phyloP scores from a whole-genome alignment of 2,888 invertebrate species.

The Lepidonotus clava region DNA sequence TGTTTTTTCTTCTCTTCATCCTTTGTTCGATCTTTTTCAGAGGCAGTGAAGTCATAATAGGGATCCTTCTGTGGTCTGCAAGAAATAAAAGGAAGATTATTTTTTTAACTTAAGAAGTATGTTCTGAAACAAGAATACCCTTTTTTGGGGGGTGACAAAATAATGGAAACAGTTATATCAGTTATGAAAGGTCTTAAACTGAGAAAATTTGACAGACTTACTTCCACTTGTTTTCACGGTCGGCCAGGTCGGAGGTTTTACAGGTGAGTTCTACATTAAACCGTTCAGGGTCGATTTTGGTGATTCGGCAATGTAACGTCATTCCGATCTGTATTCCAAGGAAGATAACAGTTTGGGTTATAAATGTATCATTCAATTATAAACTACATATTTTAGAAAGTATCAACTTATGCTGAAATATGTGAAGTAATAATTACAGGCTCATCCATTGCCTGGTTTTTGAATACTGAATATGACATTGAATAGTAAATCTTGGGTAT shows the following conservation, averaged over 20 bases:
- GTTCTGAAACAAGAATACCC: neutral
- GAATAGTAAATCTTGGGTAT: too few species aligned
- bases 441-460: too few species aligned
- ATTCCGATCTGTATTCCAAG: constrained; percentile 73
- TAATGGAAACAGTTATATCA: neutral
- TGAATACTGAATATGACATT: too few species aligned
- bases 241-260: constrained; percentile 93
- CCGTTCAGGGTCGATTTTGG: constrained; percentile 97
- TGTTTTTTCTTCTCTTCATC: constrained; percentile 89
- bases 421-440: too few species aligned
- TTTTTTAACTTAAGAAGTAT: neutral
- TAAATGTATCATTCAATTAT: too few species aligned
- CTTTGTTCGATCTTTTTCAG: constrained; percentile 87
- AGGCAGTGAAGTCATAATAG: constrained; percentile 89
- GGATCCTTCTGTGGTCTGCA: constrained; percentile 90
- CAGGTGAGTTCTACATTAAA: constrained; percentile 92
- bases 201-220: constrained; percentile 70
- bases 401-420: too few species aligned
- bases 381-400: too few species aligned
- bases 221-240: constrained; percentile 95
- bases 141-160: too few species aligned
- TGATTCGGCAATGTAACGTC: constrained; percentile 87
- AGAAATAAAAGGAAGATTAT: neutral
- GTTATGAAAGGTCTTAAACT: too few species aligned
- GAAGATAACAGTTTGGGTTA: too few species aligned